Evolutionary conservation across 2,888 invertebrate genomes (phyloP).

Genomic region (Tenthredo livida): DNA sequence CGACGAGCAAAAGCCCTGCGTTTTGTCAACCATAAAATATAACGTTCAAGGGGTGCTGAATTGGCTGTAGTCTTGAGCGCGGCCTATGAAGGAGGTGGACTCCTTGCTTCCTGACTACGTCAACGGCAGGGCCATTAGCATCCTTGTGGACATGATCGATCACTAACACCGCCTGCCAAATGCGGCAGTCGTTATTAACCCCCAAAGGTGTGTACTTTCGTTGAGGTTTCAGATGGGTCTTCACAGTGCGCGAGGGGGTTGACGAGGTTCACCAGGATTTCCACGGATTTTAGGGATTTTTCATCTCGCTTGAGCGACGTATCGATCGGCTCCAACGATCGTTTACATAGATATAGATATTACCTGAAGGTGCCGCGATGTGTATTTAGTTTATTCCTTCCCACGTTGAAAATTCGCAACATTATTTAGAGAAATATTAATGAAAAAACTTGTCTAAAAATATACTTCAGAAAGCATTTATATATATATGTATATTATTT

Average conservation of each 20-base stretch:
- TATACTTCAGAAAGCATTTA: neutral
- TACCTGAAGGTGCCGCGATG: neutral
- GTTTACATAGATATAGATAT: neutral
- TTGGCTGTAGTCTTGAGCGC: neutral
- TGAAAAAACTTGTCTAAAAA: neutral
- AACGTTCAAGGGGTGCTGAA: neutral
- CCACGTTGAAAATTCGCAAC: neutral
- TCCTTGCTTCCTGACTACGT: constrained; percentile 48
- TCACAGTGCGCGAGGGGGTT: neutral
- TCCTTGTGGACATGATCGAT: constrained; percentile 50
- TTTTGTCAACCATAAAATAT: neutral
- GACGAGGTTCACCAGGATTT: constrained; percentile 33
- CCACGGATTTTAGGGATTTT: constrained; percentile 28
- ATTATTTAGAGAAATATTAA: neutral
- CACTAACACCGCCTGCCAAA: constrained; percentile 46
- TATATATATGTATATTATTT: neutral
- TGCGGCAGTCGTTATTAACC: constrained; percentile 45
- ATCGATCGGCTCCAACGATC: neutral
- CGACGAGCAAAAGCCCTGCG: neutral
- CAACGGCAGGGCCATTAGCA: constrained; percentile 49
- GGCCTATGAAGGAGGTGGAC: constrained; percentile 14
- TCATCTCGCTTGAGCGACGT: constrained; percentile 5
- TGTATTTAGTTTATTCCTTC: neutral
- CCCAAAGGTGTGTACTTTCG: constrained; percentile 46
- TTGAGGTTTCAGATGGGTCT: constrained; percentile 6